These are phyloP conservation scores for Nemapogon koenigi DNA, from an alignment of 2,888 invertebrate species.

Conservation along the genomic window DNA sequence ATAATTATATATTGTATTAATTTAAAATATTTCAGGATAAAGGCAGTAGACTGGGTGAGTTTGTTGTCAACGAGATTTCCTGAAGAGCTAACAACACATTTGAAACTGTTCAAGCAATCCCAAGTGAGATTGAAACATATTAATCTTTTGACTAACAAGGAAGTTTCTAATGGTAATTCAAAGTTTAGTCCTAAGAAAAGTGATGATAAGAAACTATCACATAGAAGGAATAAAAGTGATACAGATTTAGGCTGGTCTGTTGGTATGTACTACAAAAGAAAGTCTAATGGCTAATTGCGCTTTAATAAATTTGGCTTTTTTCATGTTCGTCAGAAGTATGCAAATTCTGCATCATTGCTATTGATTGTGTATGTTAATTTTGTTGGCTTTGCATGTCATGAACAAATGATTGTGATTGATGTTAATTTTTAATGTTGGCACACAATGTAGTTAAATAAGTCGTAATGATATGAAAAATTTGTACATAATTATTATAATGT, in stretches of 20 bases:
- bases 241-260: conserved; percentile 74
- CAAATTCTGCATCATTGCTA: no score
- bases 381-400: no score
- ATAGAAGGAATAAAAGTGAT: conserved; percentile 76
- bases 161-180: conserved; percentile 41
- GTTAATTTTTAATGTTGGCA: no score
- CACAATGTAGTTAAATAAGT: no score
- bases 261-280: conserved; percentile 34
- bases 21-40: conserved; percentile 47
- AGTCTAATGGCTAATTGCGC: background rate
- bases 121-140: conserved; percentile 57
- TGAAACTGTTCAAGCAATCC: conserved; percentile 85
- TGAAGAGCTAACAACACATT: conserved; percentile 89
- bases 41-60: conserved; percentile 90
- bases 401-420: no score
- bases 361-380: no score
- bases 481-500: no score
- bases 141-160: conserved; percentile 48
- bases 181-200: conserved; percentile 44
- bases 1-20: background rate
- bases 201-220: conserved; percentile 56
- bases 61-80: conserved; percentile 86
- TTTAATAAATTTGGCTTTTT: background rate
- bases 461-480: no score
- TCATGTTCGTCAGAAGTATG: no score